These are phyloP conservation scores for Silurus glanis DNA, from an alignment of 2,113 vertebrate genomes.

Conservation along the genomic window DNA sequence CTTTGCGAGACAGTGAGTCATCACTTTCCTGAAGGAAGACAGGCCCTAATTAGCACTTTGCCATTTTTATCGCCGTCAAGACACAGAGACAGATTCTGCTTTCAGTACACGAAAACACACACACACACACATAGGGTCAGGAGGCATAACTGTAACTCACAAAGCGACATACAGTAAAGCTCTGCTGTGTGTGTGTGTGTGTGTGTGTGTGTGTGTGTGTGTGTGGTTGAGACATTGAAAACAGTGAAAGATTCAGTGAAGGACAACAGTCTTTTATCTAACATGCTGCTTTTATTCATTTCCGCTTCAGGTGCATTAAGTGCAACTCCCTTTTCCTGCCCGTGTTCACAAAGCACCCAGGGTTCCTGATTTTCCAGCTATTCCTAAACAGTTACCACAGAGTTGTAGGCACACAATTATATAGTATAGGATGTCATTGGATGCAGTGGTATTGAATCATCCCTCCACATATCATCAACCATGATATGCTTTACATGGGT, in stretches of 20 bases:
- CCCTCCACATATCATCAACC: no score
- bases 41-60: constrained; percentile 42
- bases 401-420: no score
- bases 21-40: constrained; percentile 15
- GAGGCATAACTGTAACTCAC: not conserved
- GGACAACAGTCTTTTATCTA: not conserved
- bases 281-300: not conserved
- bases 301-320: not conserved
- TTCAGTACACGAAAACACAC: constrained; percentile 4
- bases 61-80: constrained; percentile 36
- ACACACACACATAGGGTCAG: not conserved
- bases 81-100: constrained; percentile 17
- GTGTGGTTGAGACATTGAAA: not conserved
- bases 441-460: no score
- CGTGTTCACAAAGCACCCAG: not conserved
- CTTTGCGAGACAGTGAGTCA: constrained; percentile 37
- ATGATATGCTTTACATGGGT: no score
- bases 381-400: no score
- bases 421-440: no score
- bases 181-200: not conserved
- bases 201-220: not conserved
- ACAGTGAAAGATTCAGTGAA: not conserved
- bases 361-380: no score
- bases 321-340: not conserved
- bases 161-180: not conserved